Base-by-base conservation (phyloP, 2,888 invertebrate genomes). In the Parochlus steinenii region DNA sequence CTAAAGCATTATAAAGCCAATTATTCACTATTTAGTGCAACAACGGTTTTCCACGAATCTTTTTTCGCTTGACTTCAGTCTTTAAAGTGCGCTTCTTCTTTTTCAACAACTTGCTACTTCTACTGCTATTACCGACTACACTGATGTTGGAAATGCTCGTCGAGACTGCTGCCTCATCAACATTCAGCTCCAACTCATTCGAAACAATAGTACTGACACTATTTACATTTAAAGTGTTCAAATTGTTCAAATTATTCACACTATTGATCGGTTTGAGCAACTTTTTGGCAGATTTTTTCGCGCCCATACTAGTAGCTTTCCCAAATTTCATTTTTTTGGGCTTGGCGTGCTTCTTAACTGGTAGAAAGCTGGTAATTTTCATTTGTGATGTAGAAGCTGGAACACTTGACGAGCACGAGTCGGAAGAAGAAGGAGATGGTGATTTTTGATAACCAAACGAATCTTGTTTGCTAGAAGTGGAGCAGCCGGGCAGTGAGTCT, bases 341-440 rank as follows among this genome's bases (percentile, higher is more conserved):
- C 18, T n/a, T n/a, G n/a, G n/a, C n/a, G n/a, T n/a, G n/a, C n/a
- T 36, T 36, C 18, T 36, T 36, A 12, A 36, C 30, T n/a, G 36
- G 30, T 18, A 36, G n/a, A 17, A 36, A 36, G n/a, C 15, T 36
- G 3, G 36, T 36, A 3, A 36, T 36, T 18, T 36, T 36, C 12
- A 36, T 17, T 30, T 36, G 36, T n/a, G n/a, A n/a, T n/a, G n/a
- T n/a, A n/a, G n/a, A n/a, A n/a, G n/a, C n/a, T n/a, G n/a, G n/a
- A 15, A 23, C 23, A 15, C 11, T 24, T 3, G 36, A 36, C 14
- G 30, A 30, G 6, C 20, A 15, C 6, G 36, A 36, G 6, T 22
- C 20, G 6, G 28, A 14, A 6, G 36, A 30, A 6, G 36, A 30
- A 3, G 36, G 30, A 3, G 30, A 36, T 8, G 36, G 36, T 8